Evolutionary conservation across 2,888 invertebrate species (phyloP).

Genomic region (Rhagonycha lutea): DNA sequence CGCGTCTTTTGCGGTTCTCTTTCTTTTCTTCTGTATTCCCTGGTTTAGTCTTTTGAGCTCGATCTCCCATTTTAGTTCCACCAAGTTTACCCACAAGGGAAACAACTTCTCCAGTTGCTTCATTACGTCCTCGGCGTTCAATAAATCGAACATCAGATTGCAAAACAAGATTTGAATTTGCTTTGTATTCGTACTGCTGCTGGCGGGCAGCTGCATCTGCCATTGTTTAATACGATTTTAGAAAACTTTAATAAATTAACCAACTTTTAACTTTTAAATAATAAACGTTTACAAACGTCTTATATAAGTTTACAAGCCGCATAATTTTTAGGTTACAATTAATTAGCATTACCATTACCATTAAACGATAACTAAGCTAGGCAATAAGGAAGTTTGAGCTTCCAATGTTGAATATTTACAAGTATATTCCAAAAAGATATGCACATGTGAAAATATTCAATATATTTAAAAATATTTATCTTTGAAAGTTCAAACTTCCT

Average conservation of each 20-base stretch:
- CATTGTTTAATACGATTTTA: conserved; percentile 65
- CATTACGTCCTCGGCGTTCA: conserved; percentile 95
- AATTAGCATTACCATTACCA: neutral
- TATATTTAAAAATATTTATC: no score
- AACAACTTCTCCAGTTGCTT: conserved; percentile 98
- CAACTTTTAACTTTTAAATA: neutral
- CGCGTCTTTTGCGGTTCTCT: conserved; percentile 86
- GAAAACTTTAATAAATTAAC: neutral
- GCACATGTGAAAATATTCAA: no score
- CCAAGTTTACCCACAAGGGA: conserved; percentile 89
- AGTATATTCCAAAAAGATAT: no score
- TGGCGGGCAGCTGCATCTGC: conserved; percentile 98
- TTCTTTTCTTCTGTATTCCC: conserved; percentile 92
- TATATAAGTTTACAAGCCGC: neutral
- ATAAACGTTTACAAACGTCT: neutral
- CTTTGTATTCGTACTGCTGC: conserved; percentile 98
- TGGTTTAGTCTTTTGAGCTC: conserved; percentile 89
- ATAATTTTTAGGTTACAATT: neutral
- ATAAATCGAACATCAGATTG: conserved; percentile 99
- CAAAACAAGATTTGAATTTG: conserved; percentile 98
- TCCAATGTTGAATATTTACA: no score
- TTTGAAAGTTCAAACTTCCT: no score
- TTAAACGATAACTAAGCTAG: no score
- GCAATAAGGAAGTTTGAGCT: no score
- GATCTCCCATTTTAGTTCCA: conserved; percentile 95